Conservation (phyloP, 2,797 vertebrate genomes). For the Nyctalus aviator region DNA sequence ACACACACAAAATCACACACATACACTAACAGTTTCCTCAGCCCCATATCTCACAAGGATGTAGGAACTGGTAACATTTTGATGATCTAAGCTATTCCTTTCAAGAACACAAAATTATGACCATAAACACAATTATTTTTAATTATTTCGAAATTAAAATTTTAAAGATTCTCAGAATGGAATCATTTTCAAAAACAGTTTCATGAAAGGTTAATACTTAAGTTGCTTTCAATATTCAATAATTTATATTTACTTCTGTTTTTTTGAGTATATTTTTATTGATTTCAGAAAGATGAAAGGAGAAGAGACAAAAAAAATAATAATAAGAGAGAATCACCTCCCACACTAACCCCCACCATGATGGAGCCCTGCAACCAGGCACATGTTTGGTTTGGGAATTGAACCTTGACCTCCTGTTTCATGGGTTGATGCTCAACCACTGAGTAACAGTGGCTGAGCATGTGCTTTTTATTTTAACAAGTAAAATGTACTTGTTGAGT, state of each 20-base stretch:
- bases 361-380: too few relatives aligned
- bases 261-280: not conserved
- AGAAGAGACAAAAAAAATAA: too few relatives aligned
- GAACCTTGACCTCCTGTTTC: too few relatives aligned
- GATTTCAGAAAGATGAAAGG: too few relatives aligned
- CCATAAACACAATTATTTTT: constrained; percentile 16
- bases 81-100: not conserved
- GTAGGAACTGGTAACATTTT: not conserved
- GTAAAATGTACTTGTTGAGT: not conserved
- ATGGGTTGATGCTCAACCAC: too few relatives aligned
- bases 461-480: not conserved
- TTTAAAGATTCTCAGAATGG: constrained; percentile 14
- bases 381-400: too few relatives aligned
- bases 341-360: too few relatives aligned
- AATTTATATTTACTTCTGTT: not conserved
- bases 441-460: too few relatives aligned
- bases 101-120: constrained; percentile 32
- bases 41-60: not conserved
- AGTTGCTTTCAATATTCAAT: not conserved
- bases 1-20: not conserved
- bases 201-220: constrained; percentile 27
- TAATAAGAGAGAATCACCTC: too few relatives aligned
- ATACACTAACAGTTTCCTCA: not conserved
- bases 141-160: constrained; percentile 44
- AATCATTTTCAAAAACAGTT: constrained; percentile 49